A percentile compares a stretch with the other conserved stretches of the same genome.
Conservation (phyloP, 92 coral and sea anemone genomes). For the Desmophyllum pertusum region DNA sequence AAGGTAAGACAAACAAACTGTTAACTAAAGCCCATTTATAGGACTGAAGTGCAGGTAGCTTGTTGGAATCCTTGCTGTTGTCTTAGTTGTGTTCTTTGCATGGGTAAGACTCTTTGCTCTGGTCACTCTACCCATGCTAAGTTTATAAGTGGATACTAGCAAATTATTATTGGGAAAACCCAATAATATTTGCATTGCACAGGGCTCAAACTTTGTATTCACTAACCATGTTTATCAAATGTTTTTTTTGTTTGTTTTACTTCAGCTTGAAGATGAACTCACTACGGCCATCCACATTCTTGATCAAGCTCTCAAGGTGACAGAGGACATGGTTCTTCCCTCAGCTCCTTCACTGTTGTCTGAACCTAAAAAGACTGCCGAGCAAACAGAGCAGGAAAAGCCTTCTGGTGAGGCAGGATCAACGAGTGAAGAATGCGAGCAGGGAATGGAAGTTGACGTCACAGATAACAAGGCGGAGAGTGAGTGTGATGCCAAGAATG, state of each 20-base stretch:
- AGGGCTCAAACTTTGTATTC: too few relatives aligned
- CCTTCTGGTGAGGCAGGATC: neutral
- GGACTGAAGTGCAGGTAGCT: neutral
- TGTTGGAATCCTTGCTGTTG: too few relatives aligned
- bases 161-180: too few relatives aligned
- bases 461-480: neutral
- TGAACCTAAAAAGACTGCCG: constrained; percentile 9
- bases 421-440: constrained; percentile 1
- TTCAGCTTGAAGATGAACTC: constrained; percentile 77
- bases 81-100: too few relatives aligned
- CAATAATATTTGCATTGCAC: too few relatives aligned
- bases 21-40: neutral
- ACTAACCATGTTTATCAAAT: too few relatives aligned
- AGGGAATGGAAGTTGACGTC: neutral
- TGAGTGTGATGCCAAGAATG: constrained; percentile 7
- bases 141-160: too few relatives aligned
- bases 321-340: constrained; percentile 73
- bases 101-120: too few relatives aligned
- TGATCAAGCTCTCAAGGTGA: constrained; percentile 64
- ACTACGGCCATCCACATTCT: constrained; percentile 63
- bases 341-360: constrained; percentile 10
- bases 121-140: too few relatives aligned
- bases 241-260: constrained; percentile 1
- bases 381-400: neutral
- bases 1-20: constrained; percentile 40